Percentiles rank a stretch among this genome's conserved stretches.
phyloP scores from a whole-genome alignment of 1,140 invertebrate genomes.

The Gonatopus flavifemur region DNA sequence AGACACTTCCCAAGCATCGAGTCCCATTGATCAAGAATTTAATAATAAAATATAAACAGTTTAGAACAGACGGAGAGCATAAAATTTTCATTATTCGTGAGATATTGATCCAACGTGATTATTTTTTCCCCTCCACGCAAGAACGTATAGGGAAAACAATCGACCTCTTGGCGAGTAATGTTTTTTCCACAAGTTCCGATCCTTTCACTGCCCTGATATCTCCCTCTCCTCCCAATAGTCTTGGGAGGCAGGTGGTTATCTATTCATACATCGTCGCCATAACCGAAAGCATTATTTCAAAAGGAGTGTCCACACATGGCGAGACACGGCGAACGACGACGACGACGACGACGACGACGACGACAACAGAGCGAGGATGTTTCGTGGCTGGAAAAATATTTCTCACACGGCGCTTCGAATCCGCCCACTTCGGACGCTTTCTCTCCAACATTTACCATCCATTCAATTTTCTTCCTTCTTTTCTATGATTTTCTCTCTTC shows the following conservation, averaged over 20 bases:
- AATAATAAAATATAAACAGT: no score
- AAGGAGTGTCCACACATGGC: slow-evolving; percentile 22
- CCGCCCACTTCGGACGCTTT: slow-evolving; percentile 35
- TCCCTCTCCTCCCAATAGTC: no score
- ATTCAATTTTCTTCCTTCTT: slow-evolving; percentile 6
- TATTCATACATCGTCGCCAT: slow-evolving; percentile 42
- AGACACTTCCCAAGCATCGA: no score
- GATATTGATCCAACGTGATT: no score
- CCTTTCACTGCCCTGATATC: no score
- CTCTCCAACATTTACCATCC: slow-evolving; percentile 14
- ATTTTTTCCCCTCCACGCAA: no score
- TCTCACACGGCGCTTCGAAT: slow-evolving; percentile 33
- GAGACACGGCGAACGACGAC: slow-evolving; percentile 10
- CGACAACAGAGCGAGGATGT: slow-evolving; percentile 13
- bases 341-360: slow-evolving; percentile 11
- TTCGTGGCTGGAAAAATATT: slow-evolving; percentile 48
- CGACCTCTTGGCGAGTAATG: no score
- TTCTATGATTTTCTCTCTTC: slow-evolving; percentile 16
- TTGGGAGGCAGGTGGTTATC: slow-evolving; percentile 15
- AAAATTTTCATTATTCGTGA: no score
- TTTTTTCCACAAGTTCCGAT: no score
- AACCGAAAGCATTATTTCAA: slow-evolving; percentile 33
- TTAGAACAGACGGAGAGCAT: no score
- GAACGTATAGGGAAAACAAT: no score
- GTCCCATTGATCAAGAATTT: no score